Evolutionary conservation across 2,113 vertebrate genomes (phyloP).

Genomic region (Cyanoliseus patagonus): DNA sequence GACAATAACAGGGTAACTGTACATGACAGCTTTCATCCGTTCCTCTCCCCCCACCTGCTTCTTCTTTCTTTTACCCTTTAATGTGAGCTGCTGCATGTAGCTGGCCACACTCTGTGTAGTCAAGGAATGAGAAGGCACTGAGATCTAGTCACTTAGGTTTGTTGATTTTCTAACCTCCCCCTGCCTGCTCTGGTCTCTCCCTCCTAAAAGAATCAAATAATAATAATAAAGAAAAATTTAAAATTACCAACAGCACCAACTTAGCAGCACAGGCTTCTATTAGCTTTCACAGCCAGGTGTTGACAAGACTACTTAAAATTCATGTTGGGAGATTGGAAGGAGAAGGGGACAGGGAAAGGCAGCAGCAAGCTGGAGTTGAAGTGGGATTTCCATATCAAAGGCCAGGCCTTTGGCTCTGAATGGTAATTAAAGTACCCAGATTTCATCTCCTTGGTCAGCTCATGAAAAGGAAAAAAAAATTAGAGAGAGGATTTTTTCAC

Average conservation of each 20-base stretch:
- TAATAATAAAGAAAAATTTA: background rate
- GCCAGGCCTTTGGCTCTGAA: conserved; percentile 89
- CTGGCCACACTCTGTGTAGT: background rate
- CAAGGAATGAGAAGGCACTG: background rate
- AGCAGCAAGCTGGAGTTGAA: conserved; percentile 80
- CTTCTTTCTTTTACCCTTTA: conserved; percentile 33
- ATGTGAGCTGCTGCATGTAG: conserved; percentile 54
- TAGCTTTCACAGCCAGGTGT: conserved; percentile 83
- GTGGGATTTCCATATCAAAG: conserved; percentile 98
- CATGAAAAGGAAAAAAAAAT: conserved; percentile 86
- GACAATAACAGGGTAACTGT: conserved; percentile 80
- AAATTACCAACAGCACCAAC: conserved; percentile 31
- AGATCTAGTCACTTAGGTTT: background rate
- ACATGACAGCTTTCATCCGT: conserved; percentile 77
- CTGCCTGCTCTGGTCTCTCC: background rate
- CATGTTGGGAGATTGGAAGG: conserved; percentile 82
- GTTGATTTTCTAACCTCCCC: background rate
- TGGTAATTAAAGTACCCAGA: conserved; percentile 95
- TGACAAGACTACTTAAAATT: conserved; percentile 90
- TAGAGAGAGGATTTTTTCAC: conserved; percentile 78
- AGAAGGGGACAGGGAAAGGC: conserved; percentile 75
- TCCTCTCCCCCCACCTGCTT: background rate
- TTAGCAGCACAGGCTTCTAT: conserved; percentile 60
- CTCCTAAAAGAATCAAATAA: background rate
- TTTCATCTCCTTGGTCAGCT: conserved; percentile 92